These are phyloP conservation scores for Sceliomorpha sp. DNA, from an alignment of 2,888 invertebrate species.

Conservation along the genomic window DNA sequence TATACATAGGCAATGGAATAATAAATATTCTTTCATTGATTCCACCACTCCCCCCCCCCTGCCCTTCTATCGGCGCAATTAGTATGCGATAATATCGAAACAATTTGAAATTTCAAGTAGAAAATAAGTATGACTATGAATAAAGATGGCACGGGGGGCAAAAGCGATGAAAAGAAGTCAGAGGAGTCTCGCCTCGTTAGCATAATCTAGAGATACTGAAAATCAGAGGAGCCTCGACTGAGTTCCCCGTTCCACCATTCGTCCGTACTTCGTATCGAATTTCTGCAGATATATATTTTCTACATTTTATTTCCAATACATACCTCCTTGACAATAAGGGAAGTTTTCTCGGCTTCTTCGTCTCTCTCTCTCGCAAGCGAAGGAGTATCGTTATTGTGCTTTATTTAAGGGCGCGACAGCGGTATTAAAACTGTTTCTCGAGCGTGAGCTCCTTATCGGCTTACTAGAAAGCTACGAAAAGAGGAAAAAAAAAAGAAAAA, in stretches of 20 bases:
- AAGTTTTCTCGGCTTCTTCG: conserved; percentile 26
- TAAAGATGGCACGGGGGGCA: conserved; percentile 52
- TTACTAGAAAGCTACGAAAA: too few relatives aligned
- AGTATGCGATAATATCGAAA: conserved; percentile 8
- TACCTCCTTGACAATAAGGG: conserved; percentile 10
- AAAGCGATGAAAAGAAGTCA: too few relatives aligned
- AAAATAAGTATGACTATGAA: conserved; percentile 29
- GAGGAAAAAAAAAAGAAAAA: too few relatives aligned
- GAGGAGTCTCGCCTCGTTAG: conserved; percentile 71
- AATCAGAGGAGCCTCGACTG: conserved; percentile 45
- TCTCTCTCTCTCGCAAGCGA: too few relatives aligned
- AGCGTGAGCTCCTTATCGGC: conserved; percentile 30
- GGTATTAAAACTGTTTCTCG: conserved; percentile 60
- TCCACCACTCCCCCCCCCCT: too few relatives aligned
- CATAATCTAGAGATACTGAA: conserved; percentile 71
- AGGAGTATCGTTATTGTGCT: conserved; percentile 41
- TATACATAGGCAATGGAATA: too few relatives aligned
- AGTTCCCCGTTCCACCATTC: conserved; percentile 7
- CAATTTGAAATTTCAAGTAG: conserved; percentile 13
- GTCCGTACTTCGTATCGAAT: conserved; percentile 36
- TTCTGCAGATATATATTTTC: conserved; percentile 42
- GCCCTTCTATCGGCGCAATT: too few relatives aligned
- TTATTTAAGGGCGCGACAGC: conserved; percentile 59
- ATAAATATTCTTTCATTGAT: too few relatives aligned
- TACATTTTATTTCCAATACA: conserved; percentile 21